Conservation (phyloP, 2,797 vertebrate genomes). For the Lutjanus argentimaculatus region DNA sequence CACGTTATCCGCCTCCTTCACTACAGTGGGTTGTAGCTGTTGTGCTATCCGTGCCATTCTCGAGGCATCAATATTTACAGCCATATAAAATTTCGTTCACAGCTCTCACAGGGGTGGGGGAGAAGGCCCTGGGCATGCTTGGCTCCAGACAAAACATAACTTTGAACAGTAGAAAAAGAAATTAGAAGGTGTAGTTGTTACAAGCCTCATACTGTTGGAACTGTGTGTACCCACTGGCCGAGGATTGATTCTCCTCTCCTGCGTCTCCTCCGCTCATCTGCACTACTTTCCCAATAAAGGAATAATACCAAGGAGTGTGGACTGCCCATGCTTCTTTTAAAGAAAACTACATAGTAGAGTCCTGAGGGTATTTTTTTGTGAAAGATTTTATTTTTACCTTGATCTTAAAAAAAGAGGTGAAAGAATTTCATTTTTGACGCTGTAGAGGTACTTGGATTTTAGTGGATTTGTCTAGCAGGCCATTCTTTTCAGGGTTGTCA, state of each 20-base stretch:
- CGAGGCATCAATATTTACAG: conserved; percentile 61
- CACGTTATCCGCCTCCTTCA: conserved; percentile 16
- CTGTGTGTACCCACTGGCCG: conserved; percentile 17
- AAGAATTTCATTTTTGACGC: conserved; percentile 24
- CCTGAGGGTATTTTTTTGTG: conserved; percentile 1
- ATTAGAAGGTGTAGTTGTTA: conserved; percentile 39
- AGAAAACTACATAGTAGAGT: not conserved
- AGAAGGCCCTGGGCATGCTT: conserved; percentile 32
- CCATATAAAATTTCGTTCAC: conserved; percentile 54
- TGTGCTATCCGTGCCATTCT: conserved; percentile 32
- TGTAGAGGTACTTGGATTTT: conserved; percentile 35
- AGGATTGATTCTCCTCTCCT: conserved; percentile 38
- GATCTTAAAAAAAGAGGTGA: conserved; percentile 14
- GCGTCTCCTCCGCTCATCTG: conserved; percentile 26
- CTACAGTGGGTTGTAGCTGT: conserved; percentile 2
- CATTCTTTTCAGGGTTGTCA: conserved; percentile 39
- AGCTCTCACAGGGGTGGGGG: conserved; percentile 36
- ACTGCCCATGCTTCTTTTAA: not conserved
- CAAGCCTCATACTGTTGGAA: conserved; percentile 15
- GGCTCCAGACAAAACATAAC: conserved; percentile 43
- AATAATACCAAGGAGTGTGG: conserved; percentile 4
- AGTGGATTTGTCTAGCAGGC: conserved; percentile 38
- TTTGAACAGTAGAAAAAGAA: conserved; percentile 55
- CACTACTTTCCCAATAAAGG: conserved; percentile 35
- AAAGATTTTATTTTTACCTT: conserved; percentile 30